These are phyloP conservation scores for Apus apus DNA, from an alignment of 2,113 vertebrate species.

Conservation along the genomic window DNA sequence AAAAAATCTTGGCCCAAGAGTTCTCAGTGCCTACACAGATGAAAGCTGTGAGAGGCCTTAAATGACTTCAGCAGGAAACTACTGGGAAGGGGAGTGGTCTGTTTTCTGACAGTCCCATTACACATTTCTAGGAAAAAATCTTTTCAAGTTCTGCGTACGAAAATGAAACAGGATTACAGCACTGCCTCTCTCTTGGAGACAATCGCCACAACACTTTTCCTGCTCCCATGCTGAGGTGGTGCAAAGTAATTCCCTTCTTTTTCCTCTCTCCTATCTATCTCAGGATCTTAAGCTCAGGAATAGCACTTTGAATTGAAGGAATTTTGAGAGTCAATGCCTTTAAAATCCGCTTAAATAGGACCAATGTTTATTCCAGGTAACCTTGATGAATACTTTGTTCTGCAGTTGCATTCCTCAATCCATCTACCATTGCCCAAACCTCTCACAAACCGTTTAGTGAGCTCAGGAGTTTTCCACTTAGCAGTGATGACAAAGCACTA, in stretches of 20 bases:
- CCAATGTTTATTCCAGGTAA: neutral
- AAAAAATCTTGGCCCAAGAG: conserved; percentile 25
- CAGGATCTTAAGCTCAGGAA: neutral
- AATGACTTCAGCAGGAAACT: conserved; percentile 64
- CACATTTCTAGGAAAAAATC: conserved; percentile 58
- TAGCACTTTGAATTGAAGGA: neutral
- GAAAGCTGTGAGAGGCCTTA: conserved; percentile 64
- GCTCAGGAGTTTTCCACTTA: conserved; percentile 35
- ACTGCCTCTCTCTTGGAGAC: conserved; percentile 43
- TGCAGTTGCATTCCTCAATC: neutral
- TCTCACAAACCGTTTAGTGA: conserved; percentile 1
- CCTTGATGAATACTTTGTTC: neutral
- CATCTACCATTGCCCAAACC: neutral
- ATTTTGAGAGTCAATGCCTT: neutral
- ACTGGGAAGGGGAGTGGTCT: conserved; percentile 65
- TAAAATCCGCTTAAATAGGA: neutral
- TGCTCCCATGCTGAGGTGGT: neutral
- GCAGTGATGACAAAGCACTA: conserved; percentile 10
- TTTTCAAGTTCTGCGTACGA: conserved; percentile 40
- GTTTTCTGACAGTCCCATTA: conserved; percentile 65
- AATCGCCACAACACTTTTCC: conserved; percentile 7
- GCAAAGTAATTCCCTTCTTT: neutral
- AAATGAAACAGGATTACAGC: conserved; percentile 53
- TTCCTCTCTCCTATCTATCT: neutral
- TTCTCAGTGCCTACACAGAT: conserved; percentile 36